Evolutionary conservation across 53 echinoderm and acorn worm genomes (phyloP), one percentile per base, ranked within the genome.

Genomic region (Antedon mediterranea): DNA sequence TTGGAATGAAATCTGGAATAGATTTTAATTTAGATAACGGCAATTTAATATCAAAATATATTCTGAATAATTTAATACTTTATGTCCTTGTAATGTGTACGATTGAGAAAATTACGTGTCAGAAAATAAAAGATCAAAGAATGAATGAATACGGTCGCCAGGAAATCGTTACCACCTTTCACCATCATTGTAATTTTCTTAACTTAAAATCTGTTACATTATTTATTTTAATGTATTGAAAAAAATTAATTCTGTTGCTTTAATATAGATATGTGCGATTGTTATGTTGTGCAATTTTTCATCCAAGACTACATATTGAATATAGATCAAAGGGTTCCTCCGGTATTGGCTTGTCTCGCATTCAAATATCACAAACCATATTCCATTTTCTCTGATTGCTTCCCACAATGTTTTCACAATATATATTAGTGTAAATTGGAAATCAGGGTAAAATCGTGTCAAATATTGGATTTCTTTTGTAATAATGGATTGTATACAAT

Each of bases 381-480:
- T 57, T 57, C 57, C 57, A 57, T 57, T 57, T 57, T 57, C 57
- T 57, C 57, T 57, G 57, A 57, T 57, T 57, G 57, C 57, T 57
- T 11, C 11, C 11, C 23, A 26, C 23, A 18, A 26, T 57, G 9
- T 57, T 57, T 57, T 57, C 23, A 15, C 23, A 2, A 2, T 26
- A 57, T 57, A 57, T 57, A 57, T 57, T 57, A 57, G 57, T 57
- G 57, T 18, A 57, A 57, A 57, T 57, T 6, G 57, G 41, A 41
- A 57, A 57, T 26, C 2, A 2, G 23, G 11, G 20, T 13, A 2
- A 57, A 57, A 57, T 57, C 57, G 23, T 57, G 57, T 57, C 11
- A 57, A 57, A 57, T 57, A 57, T 57, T 57, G 9, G 57, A 57
- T 57, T 11, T 57, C 23, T 18, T 23, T 57, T 15, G 57, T 57